These are phyloP conservation scores for Caenorhabditis inopinata DNA, from an alignment of 1,140 invertebrate species.

Conservation along the genomic window DNA sequence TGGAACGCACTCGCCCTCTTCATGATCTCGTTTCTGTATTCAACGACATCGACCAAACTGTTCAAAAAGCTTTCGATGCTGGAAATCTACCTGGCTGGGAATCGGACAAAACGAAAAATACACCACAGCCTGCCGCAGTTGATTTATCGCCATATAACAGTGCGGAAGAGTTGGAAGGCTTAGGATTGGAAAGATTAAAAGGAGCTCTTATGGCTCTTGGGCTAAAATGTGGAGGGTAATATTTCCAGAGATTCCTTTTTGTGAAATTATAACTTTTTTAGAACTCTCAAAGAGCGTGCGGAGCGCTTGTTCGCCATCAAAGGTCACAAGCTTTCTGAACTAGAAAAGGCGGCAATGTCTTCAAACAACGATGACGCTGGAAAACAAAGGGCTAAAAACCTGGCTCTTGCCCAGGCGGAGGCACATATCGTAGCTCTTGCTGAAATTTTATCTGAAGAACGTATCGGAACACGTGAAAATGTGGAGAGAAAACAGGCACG, in stretches of 20 bases:
- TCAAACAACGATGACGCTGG: slow-evolving; percentile 66
- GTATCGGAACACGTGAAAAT: slow-evolving; percentile 91
- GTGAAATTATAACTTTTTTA: slow-evolving; percentile 68
- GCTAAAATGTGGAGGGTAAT: slow-evolving; percentile 87
- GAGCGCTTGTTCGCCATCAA: slow-evolving; percentile 92
- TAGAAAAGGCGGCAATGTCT: slow-evolving; percentile 74
- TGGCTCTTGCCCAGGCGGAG: slow-evolving; percentile 56
- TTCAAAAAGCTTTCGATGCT: slow-evolving; percentile 45
- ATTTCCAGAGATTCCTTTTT: slow-evolving; percentile 48
- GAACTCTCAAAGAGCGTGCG: slow-evolving; percentile 86
- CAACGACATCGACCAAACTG: slow-evolving; percentile 15
- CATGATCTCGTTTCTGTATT: slow-evolving; percentile 75
- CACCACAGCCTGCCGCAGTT: slow-evolving; percentile 66
- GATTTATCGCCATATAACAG: slow-evolving; percentile 91
- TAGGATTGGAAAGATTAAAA: slow-evolving; percentile 94
- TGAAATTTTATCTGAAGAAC: slow-evolving; percentile 72
- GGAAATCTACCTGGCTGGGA: slow-evolving; percentile 36
- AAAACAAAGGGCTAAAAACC: slow-evolving; percentile 72
- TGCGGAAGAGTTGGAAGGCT: slow-evolving; percentile 89
- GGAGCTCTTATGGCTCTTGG: slow-evolving; percentile 94
- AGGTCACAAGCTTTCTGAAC: slow-evolving; percentile 87
- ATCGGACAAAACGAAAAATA: neutral
- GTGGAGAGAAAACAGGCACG: slow-evolving; percentile 95
- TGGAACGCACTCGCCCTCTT: slow-evolving; percentile 84
- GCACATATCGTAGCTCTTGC: slow-evolving; percentile 43